Evolutionary conservation across 1,140 invertebrate genomes (phyloP), one percentile per base, ranked within the genome.

Genomic region (Reticulitermes speratus): DNA sequence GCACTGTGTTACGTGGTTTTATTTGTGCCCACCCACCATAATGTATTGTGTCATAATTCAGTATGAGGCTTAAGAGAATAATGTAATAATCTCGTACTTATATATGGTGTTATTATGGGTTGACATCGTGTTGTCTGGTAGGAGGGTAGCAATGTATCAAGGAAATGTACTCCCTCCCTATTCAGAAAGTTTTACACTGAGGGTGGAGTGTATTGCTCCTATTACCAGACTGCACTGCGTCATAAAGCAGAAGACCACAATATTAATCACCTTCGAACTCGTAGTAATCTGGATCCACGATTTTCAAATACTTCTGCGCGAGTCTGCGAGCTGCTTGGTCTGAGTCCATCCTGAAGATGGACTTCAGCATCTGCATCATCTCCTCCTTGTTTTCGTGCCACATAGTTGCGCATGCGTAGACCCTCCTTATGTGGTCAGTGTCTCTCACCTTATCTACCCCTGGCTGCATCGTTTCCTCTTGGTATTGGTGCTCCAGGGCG

Each of bases 351-450:
- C 96, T 92, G 87, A 97, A 92, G 88, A 97, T 96, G 89, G 96
- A 96, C 89, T 97, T 97, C 90, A 97, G 94, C 91, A 97, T 97
- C 90, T 96, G 96, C 88, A 97, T 96, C 98, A 99, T 99, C 91
- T 99, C 98, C 88, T 98, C 96, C 90, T 96, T 95, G 44, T 96
- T 99, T 91, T 99, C 98, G 90, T 99, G 98, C 98, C 98, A 99
- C 98, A 99, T 99, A 87, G 98, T 99, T 83, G 97, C 97, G 90
- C 98, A 99, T n/a, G 96, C 97, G 90, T 97, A 99, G 88, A 99
- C 99, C 87, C 97, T 94, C 0, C 98, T 99, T 82, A 98, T 98
- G 86, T 96, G 95, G 91, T 99, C 97, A 5, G 96, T 96, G 84
- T 94, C 96, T 90, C 97, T 97, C 7, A 97, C 94, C 6, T 95